A percentile compares a stretch with the other conserved stretches of the same genome.
These are phyloP conservation scores for Thecophora atra DNA, from an alignment of 2,888 invertebrate genomes.

Conservation along the genomic window DNA sequence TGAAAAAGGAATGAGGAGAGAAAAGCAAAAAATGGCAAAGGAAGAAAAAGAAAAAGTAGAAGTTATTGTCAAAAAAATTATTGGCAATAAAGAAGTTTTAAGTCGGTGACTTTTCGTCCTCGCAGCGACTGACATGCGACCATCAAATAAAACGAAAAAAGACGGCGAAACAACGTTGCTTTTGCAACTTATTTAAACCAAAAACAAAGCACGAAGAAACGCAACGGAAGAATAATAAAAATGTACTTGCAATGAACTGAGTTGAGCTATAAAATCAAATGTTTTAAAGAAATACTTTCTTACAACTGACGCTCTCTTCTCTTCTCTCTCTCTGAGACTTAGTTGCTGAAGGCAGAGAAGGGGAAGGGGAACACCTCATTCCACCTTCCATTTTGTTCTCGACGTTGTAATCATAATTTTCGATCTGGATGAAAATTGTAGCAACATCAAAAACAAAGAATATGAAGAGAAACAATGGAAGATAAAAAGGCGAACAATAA, in stretches of 20 bases:
- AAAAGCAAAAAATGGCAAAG: conserved; percentile 28
- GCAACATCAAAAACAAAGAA: conserved; percentile 41
- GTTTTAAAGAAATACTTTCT: conserved; percentile 24
- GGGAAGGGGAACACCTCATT: neutral
- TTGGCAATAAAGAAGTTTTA: conserved; percentile 47
- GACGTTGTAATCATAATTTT: conserved; percentile 50
- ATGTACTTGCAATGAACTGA: conserved; percentile 46
- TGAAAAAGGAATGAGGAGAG: conserved; percentile 27
- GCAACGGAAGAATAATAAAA: no score
- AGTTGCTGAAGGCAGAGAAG: neutral
- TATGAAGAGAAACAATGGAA: conserved; percentile 20
- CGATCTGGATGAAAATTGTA: conserved; percentile 49
- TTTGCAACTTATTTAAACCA: no score
- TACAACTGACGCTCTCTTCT: no score
- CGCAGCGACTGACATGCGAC: no score
- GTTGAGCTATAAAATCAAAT: conserved; percentile 42
- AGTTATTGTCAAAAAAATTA: conserved; percentile 40
- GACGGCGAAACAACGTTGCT: no score
- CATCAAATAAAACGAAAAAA: conserved; percentile 37
- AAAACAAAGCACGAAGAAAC: conserved; percentile 1
- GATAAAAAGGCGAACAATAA: conserved; percentile 23
- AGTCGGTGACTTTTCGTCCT: conserved; percentile 40
- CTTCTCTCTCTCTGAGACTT: no score
- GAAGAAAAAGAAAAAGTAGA: conserved; percentile 29
- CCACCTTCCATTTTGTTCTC: conserved; percentile 8